A percentile compares a stretch with the other conserved stretches of the same genome.
These are phyloP conservation scores for Berghia stephanieae DNA, from an alignment of 1,140 invertebrate species.

Conservation along the genomic window DNA sequence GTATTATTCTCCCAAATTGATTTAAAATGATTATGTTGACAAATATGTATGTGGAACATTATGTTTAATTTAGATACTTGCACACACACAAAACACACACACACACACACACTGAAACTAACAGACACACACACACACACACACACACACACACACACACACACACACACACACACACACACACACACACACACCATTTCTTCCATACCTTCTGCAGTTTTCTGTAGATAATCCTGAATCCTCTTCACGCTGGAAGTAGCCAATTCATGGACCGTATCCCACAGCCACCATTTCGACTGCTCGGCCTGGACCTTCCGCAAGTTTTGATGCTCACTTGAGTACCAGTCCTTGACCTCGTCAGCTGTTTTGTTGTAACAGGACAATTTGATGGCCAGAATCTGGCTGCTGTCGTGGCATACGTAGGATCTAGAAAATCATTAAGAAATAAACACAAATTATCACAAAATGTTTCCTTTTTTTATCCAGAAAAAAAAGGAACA, in stretches of 20 bases:
- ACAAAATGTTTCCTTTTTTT: neutral
- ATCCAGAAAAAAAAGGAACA: neutral
- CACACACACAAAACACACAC: no score
- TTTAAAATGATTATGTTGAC: no score
- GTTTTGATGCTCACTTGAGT: slow-evolving; percentile 64
- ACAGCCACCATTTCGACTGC: slow-evolving; percentile 66
- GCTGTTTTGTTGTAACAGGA: slow-evolving; percentile 55
- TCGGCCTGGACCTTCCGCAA: slow-evolving; percentile 49
- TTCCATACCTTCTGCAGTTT: slow-evolving; percentile 55
- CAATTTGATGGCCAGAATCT: slow-evolving; percentile 62
- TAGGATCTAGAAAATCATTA: slow-evolving; percentile 41
- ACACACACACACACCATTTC: no score
- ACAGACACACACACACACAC: no score
- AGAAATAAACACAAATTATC: neutral
- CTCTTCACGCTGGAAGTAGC: slow-evolving; percentile 51
- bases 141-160: no score
- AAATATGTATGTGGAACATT: no score
- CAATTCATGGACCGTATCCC: slow-evolving; percentile 54
- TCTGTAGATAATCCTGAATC: slow-evolving; percentile 64
- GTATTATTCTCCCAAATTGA: no score
- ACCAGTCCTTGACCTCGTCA: slow-evolving; percentile 58
- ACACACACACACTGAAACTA: no score
- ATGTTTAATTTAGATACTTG: no score
- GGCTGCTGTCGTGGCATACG: slow-evolving; percentile 62
- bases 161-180: no score